Conservation (phyloP, 2,797 vertebrate species). For the Potorous gilbertii region DNA sequence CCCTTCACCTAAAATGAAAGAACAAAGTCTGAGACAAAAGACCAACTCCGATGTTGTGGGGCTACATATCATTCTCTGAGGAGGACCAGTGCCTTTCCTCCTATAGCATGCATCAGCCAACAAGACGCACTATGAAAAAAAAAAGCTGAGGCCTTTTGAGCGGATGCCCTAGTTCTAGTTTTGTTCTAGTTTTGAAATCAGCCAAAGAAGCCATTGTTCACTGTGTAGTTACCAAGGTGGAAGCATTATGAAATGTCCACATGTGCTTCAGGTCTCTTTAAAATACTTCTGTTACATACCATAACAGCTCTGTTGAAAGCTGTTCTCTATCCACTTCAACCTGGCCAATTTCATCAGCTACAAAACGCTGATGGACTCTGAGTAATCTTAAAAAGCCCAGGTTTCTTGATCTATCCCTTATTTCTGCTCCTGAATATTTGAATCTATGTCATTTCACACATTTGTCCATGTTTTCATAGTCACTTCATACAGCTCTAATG, state of each 20-base stretch:
- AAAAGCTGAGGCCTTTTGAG: background rate
- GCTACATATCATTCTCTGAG: background rate
- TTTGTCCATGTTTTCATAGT: too few species aligned
- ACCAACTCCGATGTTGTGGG: background rate
- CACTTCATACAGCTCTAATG: too few species aligned
- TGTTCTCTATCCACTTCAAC: background rate
- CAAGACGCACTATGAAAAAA: background rate
- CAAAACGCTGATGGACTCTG: background rate
- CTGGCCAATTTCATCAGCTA: background rate
- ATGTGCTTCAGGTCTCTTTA: background rate
- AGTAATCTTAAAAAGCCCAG: background rate
- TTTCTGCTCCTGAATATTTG: too few species aligned
- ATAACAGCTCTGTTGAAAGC: background rate
- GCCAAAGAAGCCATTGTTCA: background rate
- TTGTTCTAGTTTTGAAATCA: background rate
- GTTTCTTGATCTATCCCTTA: background rate
- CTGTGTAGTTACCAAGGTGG: background rate
- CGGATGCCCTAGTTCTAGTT: background rate
- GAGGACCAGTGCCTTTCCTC: background rate
- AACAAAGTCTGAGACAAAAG: background rate
- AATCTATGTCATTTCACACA: too few species aligned
- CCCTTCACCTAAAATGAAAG: background rate
- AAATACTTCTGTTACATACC: background rate
- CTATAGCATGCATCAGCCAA: background rate
- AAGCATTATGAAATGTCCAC: background rate